Base-by-base conservation (phyloP, 2,113 vertebrate genomes). In the Aegithalos caudatus region DNA sequence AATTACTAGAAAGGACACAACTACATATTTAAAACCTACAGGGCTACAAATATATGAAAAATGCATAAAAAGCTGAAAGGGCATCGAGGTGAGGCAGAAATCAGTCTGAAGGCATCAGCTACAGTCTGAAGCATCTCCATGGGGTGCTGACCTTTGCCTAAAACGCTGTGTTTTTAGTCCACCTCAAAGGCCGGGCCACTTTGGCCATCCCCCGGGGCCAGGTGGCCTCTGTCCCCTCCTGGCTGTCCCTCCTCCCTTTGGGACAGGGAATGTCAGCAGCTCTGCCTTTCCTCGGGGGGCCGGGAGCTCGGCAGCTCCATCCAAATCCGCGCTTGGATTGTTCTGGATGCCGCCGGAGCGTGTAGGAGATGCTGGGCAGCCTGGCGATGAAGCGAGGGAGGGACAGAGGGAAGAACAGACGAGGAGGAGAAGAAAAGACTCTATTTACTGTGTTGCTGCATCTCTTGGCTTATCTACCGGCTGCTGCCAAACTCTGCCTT, bases 171-270 rank as follows among this genome's bases (percentile, higher is more conserved):
- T 3, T 28, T 28, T 20, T 25, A 20, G 37, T 20, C 37, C 37
- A 7, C 57, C 37, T 14, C 48, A 1, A 51, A 56, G 24, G 12
- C 44, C 2, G 33, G n/a, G 47, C 11, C 50, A 18, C 2, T 27
- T 1, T 37, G 87, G 77, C 57, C 79, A 74, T 8, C 3, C 11
- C 5, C 19, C 35, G 29, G 3, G n/a, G 64, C 87, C 31, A 15
- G 50, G 37, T 0, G 1, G 56, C 29, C 72, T 48, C 40, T 2
- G 2, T 38, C 65, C 42, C 12, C 0, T 50, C 64, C 60, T 73
- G 1, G 0, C 64, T 22, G 47, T 37, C 40, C 72, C 50, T n/a
- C 1, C 23, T 54, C 2, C 11, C 58, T 44, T 6, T 0, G 4
- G 48, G 12, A 31, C 60, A 25, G 71, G 74, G 57, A 71, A 14